These are phyloP conservation scores for Hirtodrosophila histrioides DNA, from an alignment of 2,888 invertebrate genomes.

Conservation along the genomic window DNA sequence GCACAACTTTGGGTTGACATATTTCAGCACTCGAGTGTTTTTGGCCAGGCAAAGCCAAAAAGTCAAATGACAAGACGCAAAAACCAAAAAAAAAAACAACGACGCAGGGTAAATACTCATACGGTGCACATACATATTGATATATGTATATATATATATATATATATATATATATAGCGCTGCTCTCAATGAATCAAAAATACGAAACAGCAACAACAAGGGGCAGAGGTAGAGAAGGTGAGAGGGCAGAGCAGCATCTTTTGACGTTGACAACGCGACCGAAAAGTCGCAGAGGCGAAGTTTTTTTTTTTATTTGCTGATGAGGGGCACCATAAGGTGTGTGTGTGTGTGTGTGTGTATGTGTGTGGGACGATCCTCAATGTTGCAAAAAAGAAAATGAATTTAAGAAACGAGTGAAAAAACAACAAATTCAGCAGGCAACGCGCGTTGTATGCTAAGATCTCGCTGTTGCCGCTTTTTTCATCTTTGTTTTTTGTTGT, in stretches of 20 bases:
- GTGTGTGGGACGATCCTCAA: slow-evolving; percentile 72
- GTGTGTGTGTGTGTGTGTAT: slow-evolving; percentile 22
- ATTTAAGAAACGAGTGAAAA: slow-evolving; percentile 10
- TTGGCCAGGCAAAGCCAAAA: slow-evolving; percentile 64
- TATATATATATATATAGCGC: slow-evolving; percentile 36
- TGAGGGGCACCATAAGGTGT: slow-evolving; percentile 57
- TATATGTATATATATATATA: neutral
- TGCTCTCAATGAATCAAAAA: slow-evolving; percentile 79
- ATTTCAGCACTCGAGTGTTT: slow-evolving; percentile 25
- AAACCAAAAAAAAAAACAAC: slow-evolving; percentile 26
- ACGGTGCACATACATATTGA: slow-evolving; percentile 36
- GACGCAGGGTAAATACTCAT: slow-evolving; percentile 31
- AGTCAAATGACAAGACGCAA: slow-evolving; percentile 74
- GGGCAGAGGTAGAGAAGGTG: slow-evolving; percentile 46
- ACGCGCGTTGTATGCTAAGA: slow-evolving; percentile 27
- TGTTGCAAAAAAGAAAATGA: slow-evolving; percentile 58
- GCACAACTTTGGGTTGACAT: slow-evolving; percentile 40
- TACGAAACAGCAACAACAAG: slow-evolving; percentile 43
- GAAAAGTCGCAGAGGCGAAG: slow-evolving; percentile 25
- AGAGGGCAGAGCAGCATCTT: slow-evolving; percentile 71
- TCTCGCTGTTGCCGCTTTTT: slow-evolving; percentile 19
- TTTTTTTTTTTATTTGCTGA: slow-evolving; percentile 19
- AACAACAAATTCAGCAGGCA: slow-evolving; percentile 20
- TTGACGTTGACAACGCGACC: slow-evolving; percentile 70
- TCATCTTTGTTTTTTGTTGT: neutral